Conservation (phyloP, 2,797 vertebrate genomes). For the Halcyon badia region DNA sequence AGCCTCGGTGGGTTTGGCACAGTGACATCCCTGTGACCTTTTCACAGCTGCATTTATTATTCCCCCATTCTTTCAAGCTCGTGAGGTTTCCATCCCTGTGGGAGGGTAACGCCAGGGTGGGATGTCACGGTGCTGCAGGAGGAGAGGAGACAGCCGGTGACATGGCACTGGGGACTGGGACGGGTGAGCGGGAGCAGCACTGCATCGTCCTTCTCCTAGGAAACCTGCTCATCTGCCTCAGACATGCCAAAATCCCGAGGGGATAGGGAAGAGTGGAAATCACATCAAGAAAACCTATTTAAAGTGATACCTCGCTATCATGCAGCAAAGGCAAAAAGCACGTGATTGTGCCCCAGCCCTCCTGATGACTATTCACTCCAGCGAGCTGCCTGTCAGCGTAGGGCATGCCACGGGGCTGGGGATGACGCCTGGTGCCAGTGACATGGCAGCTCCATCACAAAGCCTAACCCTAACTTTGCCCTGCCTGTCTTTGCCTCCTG, state of each 20-base stretch:
- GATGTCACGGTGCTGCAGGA: fast-evolving
- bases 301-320: background rate
- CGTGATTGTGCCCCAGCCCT: background rate
- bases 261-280: background rate
- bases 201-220: background rate
- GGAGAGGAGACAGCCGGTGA: background rate
- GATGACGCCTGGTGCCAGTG: background rate
- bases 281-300: background rate
- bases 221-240: background rate
- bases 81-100: fast-evolving
- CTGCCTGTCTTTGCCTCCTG: background rate
- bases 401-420: background rate
- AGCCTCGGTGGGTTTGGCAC: background rate
- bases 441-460: background rate
- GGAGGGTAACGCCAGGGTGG: fast-evolving
- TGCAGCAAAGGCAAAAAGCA: background rate
- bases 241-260: background rate
- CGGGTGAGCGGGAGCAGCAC: fast-evolving
- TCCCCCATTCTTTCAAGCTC: background rate
- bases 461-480: background rate
- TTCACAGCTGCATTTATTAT: background rate
- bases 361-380: background rate
- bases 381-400: background rate
- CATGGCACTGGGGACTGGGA: background rate
- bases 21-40: background rate